These are phyloP conservation scores for Bilobella aurantiaca DNA, from an alignment of 1,140 invertebrate species.

Conservation along the genomic window DNA sequence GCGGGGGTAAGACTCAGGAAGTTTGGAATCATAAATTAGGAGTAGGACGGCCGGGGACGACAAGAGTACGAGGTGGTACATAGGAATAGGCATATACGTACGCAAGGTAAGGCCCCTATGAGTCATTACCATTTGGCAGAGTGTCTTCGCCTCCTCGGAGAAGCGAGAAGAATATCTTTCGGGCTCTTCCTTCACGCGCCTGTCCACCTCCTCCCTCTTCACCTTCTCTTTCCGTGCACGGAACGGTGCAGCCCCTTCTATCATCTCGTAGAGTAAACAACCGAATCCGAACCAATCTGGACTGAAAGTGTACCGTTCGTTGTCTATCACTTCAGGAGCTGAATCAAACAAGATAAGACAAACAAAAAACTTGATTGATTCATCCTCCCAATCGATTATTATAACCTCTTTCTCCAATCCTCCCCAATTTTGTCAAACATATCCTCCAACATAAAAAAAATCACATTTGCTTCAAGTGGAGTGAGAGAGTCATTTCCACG, in stretches of 20 bases:
- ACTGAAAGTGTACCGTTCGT: conserved; percentile 95
- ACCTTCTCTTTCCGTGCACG: conserved; percentile 70
- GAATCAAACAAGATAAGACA: conserved; percentile 39
- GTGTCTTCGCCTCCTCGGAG: conserved; percentile 78
- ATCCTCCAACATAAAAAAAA: too few species aligned
- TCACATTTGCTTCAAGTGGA: too few species aligned
- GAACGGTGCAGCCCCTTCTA: conserved; percentile 96
- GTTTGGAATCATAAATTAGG: too few species aligned
- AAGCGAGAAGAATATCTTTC: conserved; percentile 96
- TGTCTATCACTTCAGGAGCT: conserved; percentile 96
- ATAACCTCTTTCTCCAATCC: too few species aligned
- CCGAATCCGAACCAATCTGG: conserved; percentile 99
- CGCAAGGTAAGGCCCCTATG: too few species aligned
- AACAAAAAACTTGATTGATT: background rate
- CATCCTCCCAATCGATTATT: background rate
- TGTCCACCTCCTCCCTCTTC: conserved; percentile 93
- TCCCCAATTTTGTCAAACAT: too few species aligned
- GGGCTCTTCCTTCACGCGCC: conserved; percentile 86
- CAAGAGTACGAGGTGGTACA: too few species aligned
- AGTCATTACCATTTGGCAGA: conserved; percentile 68
- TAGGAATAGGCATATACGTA: too few species aligned
- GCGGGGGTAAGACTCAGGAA: too few species aligned
- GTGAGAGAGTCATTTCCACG: too few species aligned
- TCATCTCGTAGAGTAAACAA: conserved; percentile 97
- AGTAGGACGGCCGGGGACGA: too few species aligned